These are phyloP conservation scores for Trissolcus japonicus DNA, from an alignment of 2,888 invertebrate genomes.

Conservation along the genomic window DNA sequence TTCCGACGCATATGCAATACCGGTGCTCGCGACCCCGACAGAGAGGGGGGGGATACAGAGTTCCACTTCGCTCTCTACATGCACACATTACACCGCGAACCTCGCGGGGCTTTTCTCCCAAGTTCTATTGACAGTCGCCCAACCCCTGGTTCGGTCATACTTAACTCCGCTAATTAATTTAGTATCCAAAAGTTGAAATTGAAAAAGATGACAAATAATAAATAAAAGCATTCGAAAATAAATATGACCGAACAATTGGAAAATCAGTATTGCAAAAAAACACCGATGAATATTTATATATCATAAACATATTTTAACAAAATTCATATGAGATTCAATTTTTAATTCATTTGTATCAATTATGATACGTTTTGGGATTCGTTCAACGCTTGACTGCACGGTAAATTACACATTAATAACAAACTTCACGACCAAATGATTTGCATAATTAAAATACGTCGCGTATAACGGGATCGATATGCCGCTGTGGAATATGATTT, in stretches of 20 bases:
- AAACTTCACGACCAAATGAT: conserved; percentile 11
- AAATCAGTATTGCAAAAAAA: no score
- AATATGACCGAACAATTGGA: no score
- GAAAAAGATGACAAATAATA: neutral
- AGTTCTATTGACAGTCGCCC: conserved; percentile 13
- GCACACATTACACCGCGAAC: conserved; percentile 4
- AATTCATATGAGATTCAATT: neutral
- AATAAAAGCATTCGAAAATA: no score
- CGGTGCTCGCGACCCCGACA: conserved; percentile 4
- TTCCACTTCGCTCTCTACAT: conserved; percentile 26
- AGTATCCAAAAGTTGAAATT: neutral
- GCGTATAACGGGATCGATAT: conserved; percentile 23
- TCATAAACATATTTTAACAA: neutral
- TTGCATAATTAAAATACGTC: conserved; percentile 33
- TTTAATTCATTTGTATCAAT: neutral
- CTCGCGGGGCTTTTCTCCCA: conserved; percentile 7
- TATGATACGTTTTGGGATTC: neutral
- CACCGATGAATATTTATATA: neutral
- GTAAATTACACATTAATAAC: no score
- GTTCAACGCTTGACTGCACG: neutral
- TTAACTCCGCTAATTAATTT: conserved; percentile 17
- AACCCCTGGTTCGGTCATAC: conserved; percentile 13
- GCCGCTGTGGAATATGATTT: conserved; percentile 26
- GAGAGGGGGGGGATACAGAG: neutral
- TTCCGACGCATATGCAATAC: conserved; percentile 62